These are phyloP conservation scores for Tokudaia muenninki DNA, from an alignment of 2,797 vertebrate species.

Conservation along the genomic window DNA sequence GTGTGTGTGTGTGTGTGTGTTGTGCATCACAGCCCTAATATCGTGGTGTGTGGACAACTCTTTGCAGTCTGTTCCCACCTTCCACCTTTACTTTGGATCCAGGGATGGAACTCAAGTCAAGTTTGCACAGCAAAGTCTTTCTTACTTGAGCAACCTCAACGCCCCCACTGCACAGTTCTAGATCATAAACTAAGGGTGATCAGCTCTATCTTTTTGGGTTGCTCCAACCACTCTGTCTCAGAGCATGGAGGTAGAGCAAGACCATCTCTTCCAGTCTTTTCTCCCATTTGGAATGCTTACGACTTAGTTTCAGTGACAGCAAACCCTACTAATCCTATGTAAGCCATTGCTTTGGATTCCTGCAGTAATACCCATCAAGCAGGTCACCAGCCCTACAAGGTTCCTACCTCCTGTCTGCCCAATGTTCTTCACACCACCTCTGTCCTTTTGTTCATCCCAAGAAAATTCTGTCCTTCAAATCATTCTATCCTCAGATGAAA, in stretches of 20 bases:
- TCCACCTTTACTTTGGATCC: neutral
- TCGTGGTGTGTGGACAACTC: neutral
- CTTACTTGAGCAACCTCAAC: neutral
- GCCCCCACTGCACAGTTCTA: too few relatives aligned
- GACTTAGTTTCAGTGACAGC: accelerated
- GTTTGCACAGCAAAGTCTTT: neutral
- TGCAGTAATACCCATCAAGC: accelerated
- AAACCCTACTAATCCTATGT: accelerated
- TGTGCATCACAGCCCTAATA: neutral
- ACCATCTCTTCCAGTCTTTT: neutral
- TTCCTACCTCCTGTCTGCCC: neutral
- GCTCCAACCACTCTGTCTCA: neutral
- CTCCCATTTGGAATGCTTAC: neutral
- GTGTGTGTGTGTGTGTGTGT: neutral
- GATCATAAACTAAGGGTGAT: neutral
- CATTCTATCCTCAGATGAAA: neutral
- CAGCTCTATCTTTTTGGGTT: neutral
- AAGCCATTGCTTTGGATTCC: neutral
- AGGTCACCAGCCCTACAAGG: neutral
- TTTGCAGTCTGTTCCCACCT: neutral
- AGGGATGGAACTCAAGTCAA: neutral
- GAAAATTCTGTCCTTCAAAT: too few relatives aligned
- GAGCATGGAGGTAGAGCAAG: neutral
- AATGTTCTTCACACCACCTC: accelerated
- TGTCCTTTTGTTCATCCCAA: neutral